Evolutionary conservation across 2,113 vertebrate species (phyloP).

Genomic region (Callaeas wilsoni): DNA sequence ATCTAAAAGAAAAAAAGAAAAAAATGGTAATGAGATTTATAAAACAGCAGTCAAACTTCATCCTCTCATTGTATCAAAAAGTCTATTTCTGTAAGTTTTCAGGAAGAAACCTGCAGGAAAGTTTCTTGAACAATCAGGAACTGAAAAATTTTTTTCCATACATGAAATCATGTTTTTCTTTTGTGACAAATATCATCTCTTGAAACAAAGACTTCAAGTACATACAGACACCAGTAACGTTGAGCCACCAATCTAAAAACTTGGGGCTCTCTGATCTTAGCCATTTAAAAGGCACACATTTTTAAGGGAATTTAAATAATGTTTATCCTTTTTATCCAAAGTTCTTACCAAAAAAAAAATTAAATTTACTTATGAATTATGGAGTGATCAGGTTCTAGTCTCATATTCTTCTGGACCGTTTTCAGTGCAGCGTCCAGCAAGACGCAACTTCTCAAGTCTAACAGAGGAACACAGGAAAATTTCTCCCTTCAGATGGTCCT

Average conservation of each 20-base stretch:
- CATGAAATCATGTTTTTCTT: background rate
- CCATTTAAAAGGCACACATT: background rate
- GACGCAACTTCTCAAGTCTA: background rate
- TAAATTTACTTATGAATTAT: background rate
- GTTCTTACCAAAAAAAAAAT: too few species aligned
- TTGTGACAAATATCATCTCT: background rate
- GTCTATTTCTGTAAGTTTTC: background rate
- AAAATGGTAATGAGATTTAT: background rate
- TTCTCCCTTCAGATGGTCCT: background rate
- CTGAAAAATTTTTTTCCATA: background rate
- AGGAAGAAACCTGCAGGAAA: background rate
- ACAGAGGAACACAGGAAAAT: background rate
- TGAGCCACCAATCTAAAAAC: background rate
- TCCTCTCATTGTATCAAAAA: background rate
- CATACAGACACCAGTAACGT: background rate
- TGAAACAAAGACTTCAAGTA: background rate
- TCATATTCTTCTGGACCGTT: background rate
- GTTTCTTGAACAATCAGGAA: background rate
- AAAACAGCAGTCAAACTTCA: background rate
- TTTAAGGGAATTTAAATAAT: background rate
- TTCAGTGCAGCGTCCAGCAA: background rate
- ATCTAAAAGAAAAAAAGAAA: background rate
- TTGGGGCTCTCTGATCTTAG: background rate
- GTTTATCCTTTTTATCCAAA: background rate
- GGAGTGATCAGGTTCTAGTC: background rate